Evolutionary conservation across 2,797 vertebrate species (phyloP).

Genomic region (Poecilia velifera): DNA sequence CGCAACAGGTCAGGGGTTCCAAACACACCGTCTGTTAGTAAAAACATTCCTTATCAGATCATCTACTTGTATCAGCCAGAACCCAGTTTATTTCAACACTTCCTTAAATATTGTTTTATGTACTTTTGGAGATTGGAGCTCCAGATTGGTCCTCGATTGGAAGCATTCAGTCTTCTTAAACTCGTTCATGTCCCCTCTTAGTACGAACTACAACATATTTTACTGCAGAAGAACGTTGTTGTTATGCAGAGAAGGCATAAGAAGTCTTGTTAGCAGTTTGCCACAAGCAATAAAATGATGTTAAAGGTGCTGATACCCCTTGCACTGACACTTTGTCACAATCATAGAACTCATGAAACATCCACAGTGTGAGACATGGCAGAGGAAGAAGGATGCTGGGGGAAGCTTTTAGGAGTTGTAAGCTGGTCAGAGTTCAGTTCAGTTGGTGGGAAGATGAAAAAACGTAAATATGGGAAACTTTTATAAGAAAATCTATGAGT

Average conservation of each 20-base stretch:
- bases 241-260: neutral
- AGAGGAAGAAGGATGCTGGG: neutral
- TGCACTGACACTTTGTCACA: neutral
- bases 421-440: neutral
- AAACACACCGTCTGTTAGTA: conserved; percentile 35
- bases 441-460: neutral
- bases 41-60: conserved; percentile 56
- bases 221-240: neutral
- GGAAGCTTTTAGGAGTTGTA: neutral
- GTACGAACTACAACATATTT: neutral
- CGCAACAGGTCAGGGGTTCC: conserved; percentile 20
- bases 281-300: neutral
- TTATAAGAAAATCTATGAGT: neutral
- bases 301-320: neutral
- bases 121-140: neutral
- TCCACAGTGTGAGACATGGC: neutral
- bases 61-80: conserved; percentile 21
- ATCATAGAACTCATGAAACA: neutral
- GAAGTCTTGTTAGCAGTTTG: neutral
- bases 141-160: neutral
- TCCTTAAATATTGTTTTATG: neutral
- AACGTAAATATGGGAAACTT: neutral
- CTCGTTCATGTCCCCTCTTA: neutral
- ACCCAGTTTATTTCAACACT: neutral
- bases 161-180: neutral